These are phyloP conservation scores for Botia kubotai DNA, from an alignment of 2,797 vertebrate genomes.

Conservation along the genomic window DNA sequence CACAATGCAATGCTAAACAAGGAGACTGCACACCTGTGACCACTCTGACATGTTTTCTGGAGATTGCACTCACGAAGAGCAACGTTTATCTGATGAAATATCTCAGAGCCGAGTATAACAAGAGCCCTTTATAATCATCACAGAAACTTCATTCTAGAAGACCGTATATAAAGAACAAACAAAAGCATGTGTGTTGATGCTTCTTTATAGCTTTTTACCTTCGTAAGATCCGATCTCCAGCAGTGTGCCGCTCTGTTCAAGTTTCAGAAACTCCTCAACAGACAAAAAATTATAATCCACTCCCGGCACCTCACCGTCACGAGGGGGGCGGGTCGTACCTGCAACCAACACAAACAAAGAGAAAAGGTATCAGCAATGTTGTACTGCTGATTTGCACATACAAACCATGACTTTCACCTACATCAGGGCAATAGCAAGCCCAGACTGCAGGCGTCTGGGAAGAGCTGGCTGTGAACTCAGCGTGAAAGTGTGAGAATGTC, in stretches of 20 bases:
- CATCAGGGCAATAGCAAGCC: conserved; percentile 33
- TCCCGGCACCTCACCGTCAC: conserved; percentile 95
- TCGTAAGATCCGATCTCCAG: conserved; percentile 98
- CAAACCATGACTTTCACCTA: conserved; percentile 16
- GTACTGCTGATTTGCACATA: conserved; percentile 31
- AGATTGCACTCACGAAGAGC: background rate
- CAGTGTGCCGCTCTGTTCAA: conserved; percentile 92
- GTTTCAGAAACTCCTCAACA: conserved; percentile 90
- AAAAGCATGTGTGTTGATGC: conserved; percentile 1
- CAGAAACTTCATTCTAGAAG: background rate
- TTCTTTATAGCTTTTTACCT: conserved; percentile 76
- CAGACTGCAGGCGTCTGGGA: conserved; percentile 63
- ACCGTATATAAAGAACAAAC: background rate
- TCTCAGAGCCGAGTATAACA: background rate
- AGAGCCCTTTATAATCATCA: background rate
- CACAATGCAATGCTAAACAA: background rate
- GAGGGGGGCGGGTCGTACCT: conserved; percentile 96
- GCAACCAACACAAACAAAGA: conserved; percentile 57
- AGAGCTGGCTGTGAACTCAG: conserved; percentile 53
- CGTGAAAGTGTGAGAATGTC: conserved; percentile 43
- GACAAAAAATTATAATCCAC: conserved; percentile 97
- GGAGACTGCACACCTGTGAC: background rate
- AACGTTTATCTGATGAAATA: background rate
- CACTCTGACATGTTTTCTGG: background rate
- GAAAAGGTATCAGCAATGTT: background rate